A percentile compares a stretch with the other conserved stretches of the same genome.
phyloP scores from a whole-genome alignment of 2,113 vertebrate genomes.

The Cervus canadensis region DNA sequence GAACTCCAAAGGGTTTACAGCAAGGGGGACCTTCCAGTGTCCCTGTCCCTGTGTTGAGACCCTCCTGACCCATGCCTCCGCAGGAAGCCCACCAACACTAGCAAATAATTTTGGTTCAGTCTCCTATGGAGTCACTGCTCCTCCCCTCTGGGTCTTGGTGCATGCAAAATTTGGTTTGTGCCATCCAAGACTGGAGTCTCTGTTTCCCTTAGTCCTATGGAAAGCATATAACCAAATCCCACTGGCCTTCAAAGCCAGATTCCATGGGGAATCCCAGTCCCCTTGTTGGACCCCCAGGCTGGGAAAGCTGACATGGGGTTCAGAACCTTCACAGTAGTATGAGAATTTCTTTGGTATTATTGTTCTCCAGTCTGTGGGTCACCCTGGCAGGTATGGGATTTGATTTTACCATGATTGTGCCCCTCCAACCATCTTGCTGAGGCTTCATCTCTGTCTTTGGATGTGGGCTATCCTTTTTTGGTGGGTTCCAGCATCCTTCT shows the following conservation, averaged over 20 bases:
- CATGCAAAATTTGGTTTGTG: neutral
- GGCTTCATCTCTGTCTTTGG: neutral
- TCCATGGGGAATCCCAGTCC: neutral
- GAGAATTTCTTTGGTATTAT: neutral
- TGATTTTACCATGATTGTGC: neutral
- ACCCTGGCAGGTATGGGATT: neutral
- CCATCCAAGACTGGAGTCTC: neutral
- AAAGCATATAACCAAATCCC: neutral
- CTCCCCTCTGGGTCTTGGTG: neutral
- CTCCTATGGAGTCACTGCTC: neutral
- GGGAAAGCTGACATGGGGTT: neutral
- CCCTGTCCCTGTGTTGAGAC: neutral
- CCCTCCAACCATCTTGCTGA: neutral
- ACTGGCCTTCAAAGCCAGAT: neutral
- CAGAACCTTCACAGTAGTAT: neutral
- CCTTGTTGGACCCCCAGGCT: neutral
- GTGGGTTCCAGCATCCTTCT: neutral
- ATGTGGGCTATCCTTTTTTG: neutral
- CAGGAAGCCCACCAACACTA: neutral
- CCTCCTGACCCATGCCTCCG: neutral
- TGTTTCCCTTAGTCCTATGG: neutral
- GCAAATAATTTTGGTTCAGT: neutral
- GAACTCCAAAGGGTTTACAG: neutral
- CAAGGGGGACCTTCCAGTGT: neutral
- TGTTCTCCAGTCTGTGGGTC: neutral